Evolutionary conservation across 2,888 invertebrate species (phyloP).

Genomic region (Boloria selene): DNA sequence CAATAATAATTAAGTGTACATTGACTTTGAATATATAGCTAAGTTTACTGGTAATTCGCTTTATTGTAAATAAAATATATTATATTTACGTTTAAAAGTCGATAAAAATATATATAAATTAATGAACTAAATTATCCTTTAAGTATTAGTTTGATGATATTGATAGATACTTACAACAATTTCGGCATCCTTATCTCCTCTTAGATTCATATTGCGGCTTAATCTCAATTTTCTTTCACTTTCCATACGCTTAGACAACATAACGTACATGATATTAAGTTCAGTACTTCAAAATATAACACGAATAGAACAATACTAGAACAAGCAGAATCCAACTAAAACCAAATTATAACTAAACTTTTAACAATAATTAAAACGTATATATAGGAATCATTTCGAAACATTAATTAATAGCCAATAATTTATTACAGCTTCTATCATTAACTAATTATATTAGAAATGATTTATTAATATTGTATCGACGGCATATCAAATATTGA

Average conservation of each 20-base stretch:
- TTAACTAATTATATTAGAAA: slow-evolving; percentile 59
- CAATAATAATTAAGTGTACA: too few species aligned
- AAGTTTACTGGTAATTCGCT: too few species aligned
- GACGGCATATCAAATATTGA: slow-evolving; percentile 42
- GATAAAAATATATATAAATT: too few species aligned
- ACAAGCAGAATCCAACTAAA: slow-evolving; percentile 5
- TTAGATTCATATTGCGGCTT: slow-evolving; percentile 10
- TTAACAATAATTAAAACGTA: slow-evolving; percentile 46
- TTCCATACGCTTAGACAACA: slow-evolving; percentile 18
- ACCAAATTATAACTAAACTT: slow-evolving; percentile 47
- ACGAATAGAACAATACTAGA: background rate
- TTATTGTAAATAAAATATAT: too few species aligned
- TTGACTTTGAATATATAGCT: too few species aligned
- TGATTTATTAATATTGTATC: slow-evolving; percentile 39
- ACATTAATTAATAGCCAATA: slow-evolving; percentile 59
- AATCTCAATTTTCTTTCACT: slow-evolving; percentile 13
- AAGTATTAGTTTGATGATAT: too few species aligned
- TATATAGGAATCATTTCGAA: slow-evolving; percentile 56
- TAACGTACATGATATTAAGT: slow-evolving; percentile 22
- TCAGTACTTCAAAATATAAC: slow-evolving; percentile 3
- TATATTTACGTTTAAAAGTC: too few species aligned
- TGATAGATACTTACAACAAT: slow-evolving; percentile 39
- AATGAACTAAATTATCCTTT: too few species aligned
- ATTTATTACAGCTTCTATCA: slow-evolving; percentile 53
- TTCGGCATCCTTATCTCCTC: slow-evolving; percentile 33